Evolutionary conservation across 2,113 vertebrate species (phyloP), one percentile per base, ranked within the genome.

Genomic region (Corapipo altera): DNA sequence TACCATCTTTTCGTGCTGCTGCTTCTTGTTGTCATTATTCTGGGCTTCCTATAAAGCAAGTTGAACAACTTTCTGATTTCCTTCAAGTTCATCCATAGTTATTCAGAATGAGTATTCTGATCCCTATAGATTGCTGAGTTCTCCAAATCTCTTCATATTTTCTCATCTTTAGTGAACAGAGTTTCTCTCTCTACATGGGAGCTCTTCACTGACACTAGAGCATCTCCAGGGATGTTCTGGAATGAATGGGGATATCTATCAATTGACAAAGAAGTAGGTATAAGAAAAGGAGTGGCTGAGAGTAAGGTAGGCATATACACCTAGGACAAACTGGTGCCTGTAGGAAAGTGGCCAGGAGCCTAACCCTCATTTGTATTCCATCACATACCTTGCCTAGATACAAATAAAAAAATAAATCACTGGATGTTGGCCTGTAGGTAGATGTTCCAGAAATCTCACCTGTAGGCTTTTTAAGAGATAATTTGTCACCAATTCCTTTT

Each of bases 91-190:
- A 57, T 79, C 59, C 66, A 44, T 28, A 54, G 41, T 28, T 81
- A 49, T 88, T 87, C 94, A 69, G 33, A 88, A 91, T 41, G 32
- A 94, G 78, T 88, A 91, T 39, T 72, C 71, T 16, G 79, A 92
- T 55, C 49, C 43, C 41, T 86, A 58, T 84, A 95, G 58, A 78
- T 46, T 9, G 22, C 58, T 18, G 46, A 27, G 24, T 35, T 83
- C 76, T 94, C 67, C 64, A 72, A 77, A 80, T 87, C 41, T 22
- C 51, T 72, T 73, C 71, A 6, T 81, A 66, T 91, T 64, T 94
- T 79, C 51, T 51, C n/a, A 35, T 88, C 77, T 89, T 79, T 44
- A 58, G 72, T 46, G 57, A 82, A 70, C 16, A 89, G 67, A 46
- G 35, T 55, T 44, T 39, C 35, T 46, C 17, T 81, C 46, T 82